A percentile compares a stretch with the other conserved stretches of the same genome.
These are phyloP conservation scores for Hydractinia symbiolongicarpus DNA, from an alignment of 30 jellyfish, hydroid and myxozoan genomes.

Conservation along the genomic window DNA sequence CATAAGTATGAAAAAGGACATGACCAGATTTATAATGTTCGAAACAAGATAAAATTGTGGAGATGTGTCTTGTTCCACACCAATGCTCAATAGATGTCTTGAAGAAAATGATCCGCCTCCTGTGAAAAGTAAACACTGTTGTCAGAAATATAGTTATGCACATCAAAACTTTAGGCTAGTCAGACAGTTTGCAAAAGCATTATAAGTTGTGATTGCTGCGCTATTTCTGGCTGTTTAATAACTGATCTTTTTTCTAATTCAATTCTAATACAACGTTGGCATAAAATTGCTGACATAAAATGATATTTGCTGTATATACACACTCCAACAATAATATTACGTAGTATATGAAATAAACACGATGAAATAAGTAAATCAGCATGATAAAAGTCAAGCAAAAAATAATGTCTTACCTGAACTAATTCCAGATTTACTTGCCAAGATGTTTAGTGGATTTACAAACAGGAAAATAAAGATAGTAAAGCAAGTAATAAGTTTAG, in stretches of 20 bases:
- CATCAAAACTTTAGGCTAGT: too few relatives aligned
- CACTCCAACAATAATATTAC: too few relatives aligned
- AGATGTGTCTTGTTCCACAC: conserved; percentile 6
- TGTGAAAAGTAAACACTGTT: background rate
- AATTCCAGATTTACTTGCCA: background rate
- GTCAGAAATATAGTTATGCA: background rate
- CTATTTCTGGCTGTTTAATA: too few relatives aligned
- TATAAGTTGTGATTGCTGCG: too few relatives aligned
- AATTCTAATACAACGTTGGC: too few relatives aligned
- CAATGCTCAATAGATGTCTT: conserved; percentile 23
- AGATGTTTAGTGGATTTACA: conserved; percentile 25
- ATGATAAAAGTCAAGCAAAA: background rate
- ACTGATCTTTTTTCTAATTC: too few relatives aligned
- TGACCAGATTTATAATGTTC: conserved; percentile 9
- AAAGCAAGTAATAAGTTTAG: conserved; percentile 25
- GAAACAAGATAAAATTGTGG: conserved; percentile 16
- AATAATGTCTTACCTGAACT: conserved; percentile 2
- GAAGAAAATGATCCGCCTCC: conserved; percentile 19
- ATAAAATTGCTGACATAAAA: too few relatives aligned
- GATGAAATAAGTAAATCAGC: too few relatives aligned
- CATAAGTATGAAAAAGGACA: conserved; percentile 24
- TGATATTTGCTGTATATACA: too few relatives aligned
- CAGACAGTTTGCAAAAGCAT: too few relatives aligned
- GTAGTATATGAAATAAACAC: too few relatives aligned
- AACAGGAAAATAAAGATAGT: conserved; percentile 22